Conservation (phyloP, 2,888 invertebrate genomes). For the Shargacucullia verbasci region DNA sequence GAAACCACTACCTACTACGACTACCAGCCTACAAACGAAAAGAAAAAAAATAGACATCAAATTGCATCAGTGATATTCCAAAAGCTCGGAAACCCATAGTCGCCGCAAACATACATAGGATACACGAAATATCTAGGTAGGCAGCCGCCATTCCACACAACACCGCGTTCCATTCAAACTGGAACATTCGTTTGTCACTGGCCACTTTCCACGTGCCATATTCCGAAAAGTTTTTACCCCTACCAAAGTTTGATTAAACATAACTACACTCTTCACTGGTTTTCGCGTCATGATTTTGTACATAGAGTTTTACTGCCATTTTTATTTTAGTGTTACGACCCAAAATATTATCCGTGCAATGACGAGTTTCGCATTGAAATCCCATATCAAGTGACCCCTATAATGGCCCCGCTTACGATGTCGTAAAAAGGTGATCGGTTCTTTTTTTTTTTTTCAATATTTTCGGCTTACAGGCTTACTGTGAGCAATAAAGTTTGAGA, state of each 20-base stretch:
- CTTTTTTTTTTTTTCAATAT: conserved; percentile 70
- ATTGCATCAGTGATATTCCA: conserved; percentile 4
- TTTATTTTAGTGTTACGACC: conserved; percentile 82
- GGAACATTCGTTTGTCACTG: conserved; percentile 43
- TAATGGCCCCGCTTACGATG: conserved; percentile 74
- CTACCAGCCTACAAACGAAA: not conserved
- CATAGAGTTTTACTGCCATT: conserved; percentile 74
- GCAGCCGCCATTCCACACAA: conserved; percentile 21
- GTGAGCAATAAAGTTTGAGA: conserved; percentile 57
- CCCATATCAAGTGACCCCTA: conserved; percentile 76
- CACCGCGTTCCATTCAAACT: conserved; percentile 30
- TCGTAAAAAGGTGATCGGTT: conserved; percentile 78
- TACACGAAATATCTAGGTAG: conserved; percentile 4
- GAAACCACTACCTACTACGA: no score
- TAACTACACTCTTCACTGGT: conserved; percentile 22
- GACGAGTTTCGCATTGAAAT: conserved; percentile 65
- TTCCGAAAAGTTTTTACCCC: conserved; percentile 54
- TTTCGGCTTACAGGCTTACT: conserved; percentile 54
- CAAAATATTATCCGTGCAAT: conserved; percentile 74
- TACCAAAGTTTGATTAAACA: conserved; percentile 63
- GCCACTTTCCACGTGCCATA: conserved; percentile 29
- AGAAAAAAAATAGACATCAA: not conserved
- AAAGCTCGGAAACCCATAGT: no score
- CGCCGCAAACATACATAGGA: conserved; percentile 1
- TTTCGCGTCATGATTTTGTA: conserved; percentile 66